Conservation (phyloP, 2,888 invertebrate genomes). For the Andricus quercusramuli region DNA sequence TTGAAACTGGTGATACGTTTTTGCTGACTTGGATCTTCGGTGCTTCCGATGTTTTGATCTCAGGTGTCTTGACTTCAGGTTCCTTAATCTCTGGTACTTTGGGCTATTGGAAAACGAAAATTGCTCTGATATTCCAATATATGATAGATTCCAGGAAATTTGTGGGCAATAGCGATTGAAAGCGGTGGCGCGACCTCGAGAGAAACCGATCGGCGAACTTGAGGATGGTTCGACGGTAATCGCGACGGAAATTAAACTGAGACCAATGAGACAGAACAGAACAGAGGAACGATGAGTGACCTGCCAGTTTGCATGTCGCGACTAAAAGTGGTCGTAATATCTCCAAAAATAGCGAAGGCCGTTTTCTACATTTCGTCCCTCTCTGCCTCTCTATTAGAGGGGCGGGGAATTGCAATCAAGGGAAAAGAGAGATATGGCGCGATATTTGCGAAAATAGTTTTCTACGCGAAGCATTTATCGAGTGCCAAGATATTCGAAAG, state of each 20-base stretch:
- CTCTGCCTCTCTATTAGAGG: constrained; percentile 43
- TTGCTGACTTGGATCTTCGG: constrained; percentile 93
- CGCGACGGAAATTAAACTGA: constrained; percentile 47
- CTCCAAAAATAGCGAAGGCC: constrained; percentile 77
- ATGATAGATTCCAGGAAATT: neutral
- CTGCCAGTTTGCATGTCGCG: constrained; percentile 55
- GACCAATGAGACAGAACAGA: constrained; percentile 52
- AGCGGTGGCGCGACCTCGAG: constrained; percentile 33
- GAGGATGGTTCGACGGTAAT: constrained; percentile 30
- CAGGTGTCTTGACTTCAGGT: constrained; percentile 76
- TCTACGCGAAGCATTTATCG: constrained; percentile 69
- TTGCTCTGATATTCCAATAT: neutral
- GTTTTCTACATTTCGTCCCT: constrained; percentile 67
- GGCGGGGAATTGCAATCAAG: constrained; percentile 50
- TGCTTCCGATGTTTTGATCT: constrained; percentile 84
- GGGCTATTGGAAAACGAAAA: constrained; percentile 46
- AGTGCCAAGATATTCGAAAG: constrained; percentile 67
- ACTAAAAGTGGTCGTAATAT: constrained; percentile 69
- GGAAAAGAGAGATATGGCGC: constrained; percentile 63
- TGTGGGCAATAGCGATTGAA: constrained; percentile 16
- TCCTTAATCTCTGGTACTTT: constrained; percentile 60
- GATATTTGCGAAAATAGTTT: constrained; percentile 72
- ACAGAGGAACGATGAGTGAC: constrained; percentile 58
- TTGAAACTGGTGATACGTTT: constrained; percentile 86
- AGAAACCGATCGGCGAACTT: constrained; percentile 35